Evolutionary conservation across 2,888 invertebrate species (phyloP), one percentile per base, ranked within the genome.

Genomic region (Gymnoscelis rufifasciata): DNA sequence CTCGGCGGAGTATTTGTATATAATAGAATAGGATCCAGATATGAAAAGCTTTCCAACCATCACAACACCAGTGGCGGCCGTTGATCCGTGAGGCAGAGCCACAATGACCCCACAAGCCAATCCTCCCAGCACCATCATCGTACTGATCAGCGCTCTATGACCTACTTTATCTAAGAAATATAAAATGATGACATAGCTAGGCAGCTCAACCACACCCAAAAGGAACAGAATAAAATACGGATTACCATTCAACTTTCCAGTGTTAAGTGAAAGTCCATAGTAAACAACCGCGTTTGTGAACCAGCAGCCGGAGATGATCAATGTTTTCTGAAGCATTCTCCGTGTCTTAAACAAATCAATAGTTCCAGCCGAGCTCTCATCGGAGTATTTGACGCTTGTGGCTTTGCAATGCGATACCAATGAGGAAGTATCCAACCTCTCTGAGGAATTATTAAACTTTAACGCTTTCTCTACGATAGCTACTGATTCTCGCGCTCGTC

Each of bases 1-100:
- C 78, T 96, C 95, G 0, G 95, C 95, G 0, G 95, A 95, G 73
- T 95, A 96, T 67, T 95, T 95, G 73, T 95, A 96, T 53, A 95
- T 92, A 11, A 95, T 93, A 0, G 94, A 95, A 74, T 94, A 96
- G 0, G 95, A 95, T 38, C 94, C 93, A 12, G 95, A 94, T 60
- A 96, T 95, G 62, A 95, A 92, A 24, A 95, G 89, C 77, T 96
- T 96, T 0, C 95, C 95, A 13, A 94, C 68, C 89, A 95, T 92
- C 0, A 94, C 94, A 26, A 94, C 89, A 0, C 89, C 87, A 0
- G 91, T 92, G 0, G 91, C 86, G 0, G 88, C 64, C 0, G 89
- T 83, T 43, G 91, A 91, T 29, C 93, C 92, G 57, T 90, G 90
- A 0, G 93, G 90, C 37, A 95, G 82, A 47, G 90, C 90, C 0